Evolutionary conservation across 30 jellyfish, hydroid and myxozoan species (phyloP).

Genomic region (Morbakka virulenta): DNA sequence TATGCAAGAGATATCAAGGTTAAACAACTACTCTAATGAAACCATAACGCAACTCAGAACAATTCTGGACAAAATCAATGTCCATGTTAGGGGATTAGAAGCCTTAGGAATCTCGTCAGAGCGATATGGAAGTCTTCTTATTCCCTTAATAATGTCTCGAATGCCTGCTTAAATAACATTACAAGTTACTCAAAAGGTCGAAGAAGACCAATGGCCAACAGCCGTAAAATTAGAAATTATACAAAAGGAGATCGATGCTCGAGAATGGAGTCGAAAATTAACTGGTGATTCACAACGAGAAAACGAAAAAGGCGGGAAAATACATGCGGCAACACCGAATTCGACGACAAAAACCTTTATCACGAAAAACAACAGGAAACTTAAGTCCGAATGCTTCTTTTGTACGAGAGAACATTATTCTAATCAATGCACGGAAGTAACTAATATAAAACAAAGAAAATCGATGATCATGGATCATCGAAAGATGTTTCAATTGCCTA

Average conservation of each 20-base stretch:
- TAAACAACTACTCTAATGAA: constrained; percentile 4
- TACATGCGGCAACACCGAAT: background rate
- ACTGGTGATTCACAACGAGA: background rate
- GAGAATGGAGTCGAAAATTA: background rate
- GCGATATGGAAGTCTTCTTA: constrained; percentile 52
- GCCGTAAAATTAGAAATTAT: background rate
- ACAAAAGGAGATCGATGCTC: no score
- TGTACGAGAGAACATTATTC: constrained; percentile 27
- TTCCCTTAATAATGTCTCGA: constrained; percentile 32
- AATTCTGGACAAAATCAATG: constrained; percentile 28
- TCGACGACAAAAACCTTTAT: constrained; percentile 25
- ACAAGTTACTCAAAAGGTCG: background rate
- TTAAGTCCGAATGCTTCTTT: background rate
- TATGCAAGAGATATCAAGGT: background rate
- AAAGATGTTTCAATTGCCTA: constrained; percentile 23
- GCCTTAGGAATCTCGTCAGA: constrained; percentile 25
- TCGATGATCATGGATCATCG: background rate
- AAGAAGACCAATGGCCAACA: background rate
- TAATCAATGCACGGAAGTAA: background rate
- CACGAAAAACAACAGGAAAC: background rate
- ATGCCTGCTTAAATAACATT: constrained; percentile 21
- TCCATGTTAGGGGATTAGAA: constrained; percentile 52
- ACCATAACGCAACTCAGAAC: constrained; percentile 3
- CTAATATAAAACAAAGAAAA: background rate
- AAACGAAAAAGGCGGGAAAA: background rate